Conservation (phyloP, 2,888 invertebrate genomes). For the Callyntrura guangdongensis region DNA sequence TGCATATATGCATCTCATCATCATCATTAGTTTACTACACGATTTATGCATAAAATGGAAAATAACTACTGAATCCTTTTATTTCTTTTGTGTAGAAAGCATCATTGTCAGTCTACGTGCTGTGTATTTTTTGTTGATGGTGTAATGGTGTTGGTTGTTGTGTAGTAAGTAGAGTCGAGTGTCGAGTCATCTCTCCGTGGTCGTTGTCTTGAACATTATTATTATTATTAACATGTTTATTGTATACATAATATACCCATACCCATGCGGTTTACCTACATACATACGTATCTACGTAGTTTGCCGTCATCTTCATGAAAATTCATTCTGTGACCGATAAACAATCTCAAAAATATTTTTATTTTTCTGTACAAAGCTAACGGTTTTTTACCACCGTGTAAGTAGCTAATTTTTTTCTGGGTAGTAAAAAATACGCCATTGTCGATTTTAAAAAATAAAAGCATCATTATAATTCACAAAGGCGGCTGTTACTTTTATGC, state of each 20-base stretch:
- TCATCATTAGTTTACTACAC: conserved; percentile 15
- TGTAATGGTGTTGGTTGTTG: neutral
- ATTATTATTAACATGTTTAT: conserved; percentile 31
- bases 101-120: neutral
- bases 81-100: conserved; percentile 13
- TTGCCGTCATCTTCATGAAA: conserved; percentile 51
- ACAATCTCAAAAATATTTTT: conserved; percentile 13
- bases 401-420: no score
- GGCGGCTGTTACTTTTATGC: no score
- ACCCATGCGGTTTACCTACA: conserved; percentile 53
- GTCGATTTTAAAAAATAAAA: no score
- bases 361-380: neutral
- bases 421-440: no score
- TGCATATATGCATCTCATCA: conserved; percentile 30
- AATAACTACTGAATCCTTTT: neutral
- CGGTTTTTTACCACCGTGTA: neutral
- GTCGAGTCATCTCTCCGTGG: neutral
- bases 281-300: neutral
- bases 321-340: conserved; percentile 49
- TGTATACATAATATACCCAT: neutral
- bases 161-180: neutral
- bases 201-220: conserved; percentile 2
- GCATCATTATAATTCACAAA: no score
- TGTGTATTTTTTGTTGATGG: neutral
- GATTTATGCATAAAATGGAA: conserved; percentile 16